Base-by-base conservation (phyloP, 2,888 invertebrate species). In the Lasioglossum leucozonium region DNA sequence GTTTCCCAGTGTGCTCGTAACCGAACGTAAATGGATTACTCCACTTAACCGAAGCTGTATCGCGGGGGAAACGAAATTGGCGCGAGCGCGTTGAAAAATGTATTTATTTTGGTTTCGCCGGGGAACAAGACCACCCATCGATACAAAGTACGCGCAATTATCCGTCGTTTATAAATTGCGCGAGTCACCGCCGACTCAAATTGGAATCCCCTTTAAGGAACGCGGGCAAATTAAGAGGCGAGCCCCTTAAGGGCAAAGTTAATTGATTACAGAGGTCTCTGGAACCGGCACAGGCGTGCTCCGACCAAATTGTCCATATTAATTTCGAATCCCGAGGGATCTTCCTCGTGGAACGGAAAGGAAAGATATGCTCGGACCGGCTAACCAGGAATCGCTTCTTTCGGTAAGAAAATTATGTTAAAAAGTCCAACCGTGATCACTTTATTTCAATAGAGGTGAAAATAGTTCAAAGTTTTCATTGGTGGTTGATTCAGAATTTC, bases 141-240 rank as follows among this genome's bases (percentile, higher is more conserved):
- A 8, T 34, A 16, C 18, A 13, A 62, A 71, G 44, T 22, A 44
- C 13, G 71, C 34, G 42, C 34, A 44, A 71, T 76, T 76, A 76
- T 58, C 67, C 16, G n/a, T 34, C 47, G 40, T 72, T 77, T 47
- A 47, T 47, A 62, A 81, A 81, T 72, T 71, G 44, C 30, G n/a
- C 26, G n/a, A 47, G 74, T 30, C 30, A 65, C 16, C 18, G 26
- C 13, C 34, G 55, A 11, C 73, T 69, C 26, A 47, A 26, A 42
- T 69, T 55, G 11, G 69, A 44, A 79, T 18, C n/a, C 26, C 62
- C 22, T 51, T 72, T 55, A 44, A 58, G n/a, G 16, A 18, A 47
- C 72, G 67, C 22, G 26, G 30, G 62, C 62, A 69, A 79, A 79
- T 73, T 81, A 51, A 62, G 18, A 69, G 11, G 42, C 18, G 10